Conservation (phyloP, 64 coral and sea anemone species). For the Montipora cactus region DNA sequence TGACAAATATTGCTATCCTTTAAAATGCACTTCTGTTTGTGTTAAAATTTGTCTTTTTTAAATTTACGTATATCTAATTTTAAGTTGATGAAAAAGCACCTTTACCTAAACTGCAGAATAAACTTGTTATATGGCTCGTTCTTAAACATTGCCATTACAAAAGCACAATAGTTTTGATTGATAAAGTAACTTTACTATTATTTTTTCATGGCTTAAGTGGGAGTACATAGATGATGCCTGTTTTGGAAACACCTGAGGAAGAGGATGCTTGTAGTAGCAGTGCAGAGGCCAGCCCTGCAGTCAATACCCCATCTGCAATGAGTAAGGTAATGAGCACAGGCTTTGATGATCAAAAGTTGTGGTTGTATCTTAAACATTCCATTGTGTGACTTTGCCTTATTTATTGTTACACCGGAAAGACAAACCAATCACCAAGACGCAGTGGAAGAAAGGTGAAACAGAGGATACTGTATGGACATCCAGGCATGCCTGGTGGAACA, state of each 20-base stretch:
- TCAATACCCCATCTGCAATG: neutral
- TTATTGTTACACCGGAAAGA: neutral
- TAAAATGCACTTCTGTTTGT: no score
- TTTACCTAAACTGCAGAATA: no score
- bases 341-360: no score
- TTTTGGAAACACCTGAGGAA: constrained; percentile 8
- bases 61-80: no score
- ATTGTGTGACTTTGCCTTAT: neutral
- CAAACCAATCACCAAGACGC: constrained; percentile 23
- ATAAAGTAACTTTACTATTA: no score
- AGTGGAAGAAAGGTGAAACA: constrained; percentile 70
- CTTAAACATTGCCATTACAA: no score
- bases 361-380: neutral
- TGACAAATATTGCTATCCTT: no score
- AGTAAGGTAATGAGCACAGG: neutral
- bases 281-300: neutral
- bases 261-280: neutral
- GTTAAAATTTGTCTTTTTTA: no score
- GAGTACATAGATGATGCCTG: constrained; percentile 2
- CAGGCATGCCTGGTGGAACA: neutral
- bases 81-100: no score
- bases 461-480: constrained; percentile 69
- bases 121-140: no score
- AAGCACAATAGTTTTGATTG: no score
- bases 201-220: no score